These are phyloP conservation scores for Anastatus disparis DNA, from an alignment of 1,140 invertebrate species.

Conservation along the genomic window DNA sequence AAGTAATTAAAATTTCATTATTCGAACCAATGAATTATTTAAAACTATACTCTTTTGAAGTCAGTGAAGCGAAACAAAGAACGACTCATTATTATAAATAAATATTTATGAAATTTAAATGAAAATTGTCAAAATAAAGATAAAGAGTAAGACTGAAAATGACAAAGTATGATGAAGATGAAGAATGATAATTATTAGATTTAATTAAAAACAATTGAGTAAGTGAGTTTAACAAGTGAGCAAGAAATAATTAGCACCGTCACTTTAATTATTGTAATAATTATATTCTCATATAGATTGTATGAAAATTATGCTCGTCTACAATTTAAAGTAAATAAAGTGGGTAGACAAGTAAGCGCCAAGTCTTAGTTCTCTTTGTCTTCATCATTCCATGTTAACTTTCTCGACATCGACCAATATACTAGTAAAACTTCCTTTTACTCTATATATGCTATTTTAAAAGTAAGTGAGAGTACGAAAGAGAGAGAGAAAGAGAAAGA, in stretches of 20 bases:
- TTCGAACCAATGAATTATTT: too few species aligned
- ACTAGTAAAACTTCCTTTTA: conserved; percentile 8
- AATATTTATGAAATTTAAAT: too few species aligned
- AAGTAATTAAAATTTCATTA: too few species aligned
- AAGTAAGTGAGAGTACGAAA: not conserved
- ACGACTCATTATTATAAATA: too few species aligned
- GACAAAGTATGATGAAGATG: too few species aligned
- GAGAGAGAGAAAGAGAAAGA: not conserved
- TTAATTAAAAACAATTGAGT: not conserved
- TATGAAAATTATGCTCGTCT: conserved; percentile 2
- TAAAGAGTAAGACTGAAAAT: too few species aligned
- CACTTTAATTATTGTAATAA: conserved; percentile 24
- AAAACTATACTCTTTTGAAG: too few species aligned
- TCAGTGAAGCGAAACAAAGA: too few species aligned
- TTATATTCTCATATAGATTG: not conserved
- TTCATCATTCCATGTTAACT: not conserved
- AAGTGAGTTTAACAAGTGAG: not conserved
- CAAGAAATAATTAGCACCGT: conserved; percentile 20
- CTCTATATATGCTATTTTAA: too few species aligned
- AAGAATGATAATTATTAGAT: not conserved
- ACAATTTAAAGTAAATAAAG: conserved; percentile 2
- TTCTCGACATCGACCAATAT: not conserved
- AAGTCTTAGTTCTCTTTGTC: not conserved
- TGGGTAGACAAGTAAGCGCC: not conserved
- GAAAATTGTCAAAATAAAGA: too few species aligned